Base-by-base conservation (phyloP, 2,888 invertebrate species). In the Hypomecis atomaria region DNA sequence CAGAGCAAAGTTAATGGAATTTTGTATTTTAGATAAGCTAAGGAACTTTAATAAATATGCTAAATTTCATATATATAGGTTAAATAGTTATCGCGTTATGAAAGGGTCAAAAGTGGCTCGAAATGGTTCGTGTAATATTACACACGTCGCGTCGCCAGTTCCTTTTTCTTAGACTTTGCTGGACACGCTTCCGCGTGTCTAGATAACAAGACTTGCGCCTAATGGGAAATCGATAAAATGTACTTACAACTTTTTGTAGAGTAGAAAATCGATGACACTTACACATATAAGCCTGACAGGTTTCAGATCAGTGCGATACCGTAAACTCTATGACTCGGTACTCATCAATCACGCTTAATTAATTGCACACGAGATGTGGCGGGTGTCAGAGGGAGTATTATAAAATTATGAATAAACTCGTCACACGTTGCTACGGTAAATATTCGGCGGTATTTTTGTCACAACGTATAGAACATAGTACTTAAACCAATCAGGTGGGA, bases 331-430 rank as follows among this genome's bases (percentile, higher is more conserved):
- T 38, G 9, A 23, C 44, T 56, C 37, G 36, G 6, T 56, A 37
- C 38, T 47, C 56, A 47, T 56, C 45, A 56, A 56, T 56, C 56
- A 56, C 10, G 56, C 47, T 33, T 56, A 47, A 40, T 56, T 56
- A 56, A 47, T 56, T 56, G 38, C 56, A 56, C 47, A 40, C n/a
- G 56, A 43, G 38, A 45, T 47, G 45, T 47, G 56, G 38, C 47
- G 23, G 13, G 6, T 58, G 50, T 53, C 47, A 53, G 45, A 23
- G 50, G 54, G 42, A 48, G 42, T 42, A 40, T 10, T 47, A 40
- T 44, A 49, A 13, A 44, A 55, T 33, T 57, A 9, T 38, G 38
- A 13, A 8, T 6, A 50, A 10, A 33, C 23, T 52, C 52, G 10
- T 23, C 23, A 50, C 38, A 36, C 7, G 11, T 37, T 37, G 40